Base-by-base conservation (phyloP, 2,888 invertebrate species). In the Leucoptera coffeella region DNA sequence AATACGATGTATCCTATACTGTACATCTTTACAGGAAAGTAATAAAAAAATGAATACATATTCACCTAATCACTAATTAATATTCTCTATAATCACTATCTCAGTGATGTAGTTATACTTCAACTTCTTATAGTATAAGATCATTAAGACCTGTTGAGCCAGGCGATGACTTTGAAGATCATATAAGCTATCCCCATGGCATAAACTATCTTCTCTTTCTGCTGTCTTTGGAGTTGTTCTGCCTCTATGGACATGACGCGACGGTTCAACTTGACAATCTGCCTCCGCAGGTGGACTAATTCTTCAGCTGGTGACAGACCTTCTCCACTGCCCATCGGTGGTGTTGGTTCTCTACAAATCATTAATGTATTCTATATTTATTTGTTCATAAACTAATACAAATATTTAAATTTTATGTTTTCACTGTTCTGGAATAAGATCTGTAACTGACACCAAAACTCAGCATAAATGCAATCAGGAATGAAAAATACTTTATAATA, bases 221-320 rank as follows among this genome's bases (percentile, higher is more conserved):
- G 89, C 42, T 87, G 80, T 31, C 90, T 75, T 45, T 86, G 85
- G 38, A 85, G 69, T 47, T 85, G 84, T 42, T 92, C 91, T 33
- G 90, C 75, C 60, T 94, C 93, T 34, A 94, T 78, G 4, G 85
- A 79, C 71, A 90, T 81, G 6, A 94, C 83, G 12, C 93, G 80
- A 25, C 91, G 78, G 51, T 90, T 89, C 35, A 94, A 53, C 51
- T 91, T 90, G 12, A 87, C 85, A 43, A 94, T 77, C 59, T 92
- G 92, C 25, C 86, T 75, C 32, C 90, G 77, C 41, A 92, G 73
- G 58, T 90, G 86, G 23, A 85, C 74, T 29, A 90, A 73, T 60
- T 91, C 91, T 56, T 90, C 90, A 21, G 75, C 69, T 33, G 84
- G 72, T 6, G 82, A 79, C 33, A 85, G 64, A 29, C 80, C 72